phyloP scores from a whole-genome alignment of 1,140 invertebrate genomes.

The Sipha flava region DNA sequence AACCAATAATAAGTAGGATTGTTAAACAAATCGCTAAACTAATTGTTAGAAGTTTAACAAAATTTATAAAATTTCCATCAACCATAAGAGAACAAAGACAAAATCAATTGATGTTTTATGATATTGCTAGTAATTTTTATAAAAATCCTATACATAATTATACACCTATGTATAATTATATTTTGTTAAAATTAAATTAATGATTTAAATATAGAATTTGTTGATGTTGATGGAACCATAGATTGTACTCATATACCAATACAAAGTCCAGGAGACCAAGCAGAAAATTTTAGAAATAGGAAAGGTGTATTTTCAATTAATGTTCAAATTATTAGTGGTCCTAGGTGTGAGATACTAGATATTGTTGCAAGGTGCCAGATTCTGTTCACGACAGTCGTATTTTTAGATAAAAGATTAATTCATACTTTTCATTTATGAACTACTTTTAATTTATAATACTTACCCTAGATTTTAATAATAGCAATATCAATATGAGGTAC shows the following conservation, averaged over 20 bases:
- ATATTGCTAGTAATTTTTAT: background rate
- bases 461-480: background rate
- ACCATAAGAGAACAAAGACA: background rate
- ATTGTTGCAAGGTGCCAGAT: slow-evolving; percentile 40
- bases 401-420: slow-evolving; percentile 32
- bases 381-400: slow-evolving; percentile 40
- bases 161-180: background rate
- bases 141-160: too few species aligned
- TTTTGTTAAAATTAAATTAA: background rate
- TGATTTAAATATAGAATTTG: slow-evolving; percentile 37
- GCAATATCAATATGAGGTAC: slow-evolving; percentile 34
- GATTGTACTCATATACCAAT: slow-evolving; percentile 45
- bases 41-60: background rate
- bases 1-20: background rate
- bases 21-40: background rate
- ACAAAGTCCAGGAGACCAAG: slow-evolving; percentile 37
- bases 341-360: slow-evolving; percentile 41
- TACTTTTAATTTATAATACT: slow-evolving; percentile 7
- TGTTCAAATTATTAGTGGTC: slow-evolving; percentile 42
- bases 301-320: slow-evolving; percentile 43
- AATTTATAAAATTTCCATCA: background rate
- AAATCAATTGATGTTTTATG: background rate
- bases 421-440: background rate
- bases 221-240: slow-evolving; percentile 43
- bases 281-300: slow-evolving; percentile 42